Evolutionary conservation across 2,113 vertebrate genomes (phyloP).

Genomic region (Ceratotherium simum): DNA sequence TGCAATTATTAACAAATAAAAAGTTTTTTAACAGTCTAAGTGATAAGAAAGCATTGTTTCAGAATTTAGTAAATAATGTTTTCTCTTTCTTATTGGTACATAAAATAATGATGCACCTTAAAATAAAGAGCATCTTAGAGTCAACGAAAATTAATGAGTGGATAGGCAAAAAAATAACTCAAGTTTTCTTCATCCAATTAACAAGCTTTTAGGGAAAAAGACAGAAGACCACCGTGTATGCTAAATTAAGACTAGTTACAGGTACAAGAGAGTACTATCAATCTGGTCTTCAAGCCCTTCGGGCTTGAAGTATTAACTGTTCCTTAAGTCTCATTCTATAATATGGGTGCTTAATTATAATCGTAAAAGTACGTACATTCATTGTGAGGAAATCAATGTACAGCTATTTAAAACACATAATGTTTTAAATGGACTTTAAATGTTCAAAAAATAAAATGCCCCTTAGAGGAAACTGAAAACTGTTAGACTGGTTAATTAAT

Average conservation of each 20-base stretch:
- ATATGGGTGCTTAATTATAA: background rate
- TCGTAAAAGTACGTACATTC: background rate
- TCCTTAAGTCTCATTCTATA: background rate
- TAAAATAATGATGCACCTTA: background rate
- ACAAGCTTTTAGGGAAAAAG: background rate
- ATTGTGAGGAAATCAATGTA: background rate
- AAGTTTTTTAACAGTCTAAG: background rate
- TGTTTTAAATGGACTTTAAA: background rate
- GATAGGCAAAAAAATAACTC: background rate
- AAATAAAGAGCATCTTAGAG: background rate
- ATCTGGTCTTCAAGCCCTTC: background rate
- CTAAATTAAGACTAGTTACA: background rate
- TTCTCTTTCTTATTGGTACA: background rate
- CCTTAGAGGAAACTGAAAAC: background rate
- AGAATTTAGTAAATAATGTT: conserved; percentile 5
- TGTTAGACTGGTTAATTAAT: background rate
- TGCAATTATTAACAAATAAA: background rate
- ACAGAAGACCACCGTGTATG: background rate
- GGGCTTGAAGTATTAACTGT: background rate
- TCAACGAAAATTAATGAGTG: conserved; percentile 2
- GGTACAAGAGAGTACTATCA: background rate
- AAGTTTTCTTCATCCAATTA: conserved; percentile 2
- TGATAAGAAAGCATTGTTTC: background rate
- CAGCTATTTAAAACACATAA: background rate
- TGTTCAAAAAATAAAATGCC: background rate